Base-by-base conservation (phyloP, 2,888 invertebrate genomes). In the Cataglyphis livida region DNA sequence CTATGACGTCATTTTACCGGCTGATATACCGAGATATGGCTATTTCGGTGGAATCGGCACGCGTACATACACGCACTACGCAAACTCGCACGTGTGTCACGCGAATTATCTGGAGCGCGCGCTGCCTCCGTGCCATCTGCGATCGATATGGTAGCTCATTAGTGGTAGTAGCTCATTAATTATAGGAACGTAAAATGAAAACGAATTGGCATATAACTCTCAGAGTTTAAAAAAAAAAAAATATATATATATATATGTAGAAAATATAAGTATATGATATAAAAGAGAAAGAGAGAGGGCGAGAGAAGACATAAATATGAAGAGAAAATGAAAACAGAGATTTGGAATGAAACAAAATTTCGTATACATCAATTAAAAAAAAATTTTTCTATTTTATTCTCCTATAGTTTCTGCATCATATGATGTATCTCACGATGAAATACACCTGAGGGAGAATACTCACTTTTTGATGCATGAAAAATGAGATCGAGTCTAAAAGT, bases 1-100 rank as follows among this genome's bases (percentile, higher is more conserved):
- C 1, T 25, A 54, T 87, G 86, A 87, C 86, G 90, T 90, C 89
- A 90, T 79, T 84, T 83, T 83, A 84, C 84, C 88, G 74, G 85
- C 85, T 87, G 90, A 87, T 86, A 87, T 76, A 84, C 84, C 38
- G 54, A 64, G 25, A 25, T 57, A 57, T 21, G 64, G 86, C 82
- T 90, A 90, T 90, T 90, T 90, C 64, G 68, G 76, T 44, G 82
- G 82, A 59, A 74, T 75, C 79, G 68, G 73, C 71, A 71, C 81
- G 51, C 62, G 51, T 32, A 38, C 38, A 38, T 74, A 35, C 32
- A 57, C 32, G 66, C 32, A 81, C 41, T 70, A 82, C 88, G 87
- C 84, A 88, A 81, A 59, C 87, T 81, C 83, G 61, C 48, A 32
- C 57, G 25, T 21, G 28, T 81, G 28, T 18, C 81, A 84, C 85